Base-by-base conservation (phyloP, 1,140 invertebrate genomes). In the Drosophila sp. region DNA sequence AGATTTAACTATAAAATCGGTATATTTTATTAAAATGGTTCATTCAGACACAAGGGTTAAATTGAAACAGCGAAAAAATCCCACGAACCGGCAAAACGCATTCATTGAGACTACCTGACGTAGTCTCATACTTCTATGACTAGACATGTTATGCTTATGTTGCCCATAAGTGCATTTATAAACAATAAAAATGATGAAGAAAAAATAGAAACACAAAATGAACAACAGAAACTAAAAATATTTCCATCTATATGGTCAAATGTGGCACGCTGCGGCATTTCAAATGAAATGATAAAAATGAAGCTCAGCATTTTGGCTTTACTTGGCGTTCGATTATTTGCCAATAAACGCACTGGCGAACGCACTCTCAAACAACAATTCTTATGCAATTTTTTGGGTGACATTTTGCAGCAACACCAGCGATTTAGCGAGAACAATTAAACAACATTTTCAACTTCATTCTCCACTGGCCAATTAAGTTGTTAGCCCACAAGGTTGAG, bases 251-350 rank as follows among this genome's bases (percentile, higher is more conserved):
- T 85, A 80, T 85, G 82, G 81, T 86, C 81, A 85, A 85, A 85
- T 85, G 82, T 78, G 81, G 81, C 81, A 85, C 81, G 81, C 82
- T 40, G 82, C 74, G 78, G 81, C 70, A 85, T 85, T 85, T 65
- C 66, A 56, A 61, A 81, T 44, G 57, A 55, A 79, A 70, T 64
- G 57, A 76, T 70, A 72, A 72, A 70, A 72, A 58, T 64, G 64
- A 72, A 72, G 72, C 67, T 63, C 54, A 67, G 76, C 57, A 58
- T 81, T 66, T 60, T 58, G n/a, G 10, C 44, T 50, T 50, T 50
- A 50, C 44, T 50, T 50, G 30, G 64, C 29, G 27, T 7, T 60
- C 70, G 35, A 47, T 47, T 66, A 69, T 79, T 79, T 80, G 33
- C 54, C 66, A 74, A 79, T 50, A 76, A 66, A 60, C 54, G 62